Evolutionary conservation across 2,113 vertebrate genomes (phyloP).

Genomic region (Motacilla alba): DNA sequence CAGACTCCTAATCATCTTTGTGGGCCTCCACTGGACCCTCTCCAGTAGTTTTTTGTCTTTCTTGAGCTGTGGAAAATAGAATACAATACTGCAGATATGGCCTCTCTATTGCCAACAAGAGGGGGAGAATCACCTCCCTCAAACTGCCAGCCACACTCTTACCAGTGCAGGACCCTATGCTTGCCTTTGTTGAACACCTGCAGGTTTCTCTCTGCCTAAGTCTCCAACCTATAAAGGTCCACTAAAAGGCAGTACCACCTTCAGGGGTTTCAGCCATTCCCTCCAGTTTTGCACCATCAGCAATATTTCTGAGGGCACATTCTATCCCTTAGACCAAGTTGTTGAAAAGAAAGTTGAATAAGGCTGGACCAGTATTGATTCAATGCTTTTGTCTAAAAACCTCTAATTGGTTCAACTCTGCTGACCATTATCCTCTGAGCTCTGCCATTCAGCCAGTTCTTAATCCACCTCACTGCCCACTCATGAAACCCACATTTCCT

Average conservation of each 20-base stretch:
- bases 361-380: neutral
- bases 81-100: neutral
- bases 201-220: neutral
- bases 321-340: neutral
- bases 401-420: neutral
- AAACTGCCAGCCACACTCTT: neutral
- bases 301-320: neutral
- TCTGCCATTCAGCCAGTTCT: neutral
- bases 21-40: neutral
- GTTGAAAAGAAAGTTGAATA: neutral
- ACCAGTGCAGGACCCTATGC: fast-evolving
- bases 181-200: neutral
- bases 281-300: fast-evolving
- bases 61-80: neutral
- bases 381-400: neutral
- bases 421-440: neutral
- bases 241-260: neutral
- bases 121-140: too few relatives aligned
- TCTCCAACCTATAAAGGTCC: neutral
- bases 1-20: neutral
- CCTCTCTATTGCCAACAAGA: neutral
- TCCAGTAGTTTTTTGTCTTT: neutral
- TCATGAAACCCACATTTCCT: neutral
- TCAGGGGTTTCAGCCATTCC: neutral
- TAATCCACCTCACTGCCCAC: neutral